phyloP scores from a whole-genome alignment of 2,888 invertebrate genomes.

The Xestia sexstrigata region DNA sequence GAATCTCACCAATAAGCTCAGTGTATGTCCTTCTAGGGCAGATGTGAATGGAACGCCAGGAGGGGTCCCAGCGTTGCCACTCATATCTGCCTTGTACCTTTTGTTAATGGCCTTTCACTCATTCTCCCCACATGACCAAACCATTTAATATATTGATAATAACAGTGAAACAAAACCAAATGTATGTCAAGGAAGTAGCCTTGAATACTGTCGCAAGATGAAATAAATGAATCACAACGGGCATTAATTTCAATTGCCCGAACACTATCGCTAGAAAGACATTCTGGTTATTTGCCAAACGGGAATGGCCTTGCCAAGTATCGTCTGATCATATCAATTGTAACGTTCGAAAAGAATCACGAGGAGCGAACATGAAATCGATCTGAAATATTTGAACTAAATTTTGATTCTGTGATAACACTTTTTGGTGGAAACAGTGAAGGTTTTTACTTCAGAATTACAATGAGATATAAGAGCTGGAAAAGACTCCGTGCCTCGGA shows the following conservation, averaged over 20 bases:
- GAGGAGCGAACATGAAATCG: slow-evolving; percentile 6
- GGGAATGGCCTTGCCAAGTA: slow-evolving; percentile 55
- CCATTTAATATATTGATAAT: neutral
- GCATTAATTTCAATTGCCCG: slow-evolving; percentile 57
- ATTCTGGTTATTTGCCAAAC: slow-evolving; percentile 66
- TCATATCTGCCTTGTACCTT: no score
- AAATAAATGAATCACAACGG: slow-evolving; percentile 43
- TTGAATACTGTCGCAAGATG: slow-evolving; percentile 20
- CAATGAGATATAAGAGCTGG: neutral
- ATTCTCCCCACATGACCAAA: no score
- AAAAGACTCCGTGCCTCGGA: neutral
- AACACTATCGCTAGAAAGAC: slow-evolving; percentile 56
- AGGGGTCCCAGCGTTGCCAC: no score
- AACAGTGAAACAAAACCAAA: slow-evolving; percentile 19
- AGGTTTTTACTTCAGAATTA: neutral
- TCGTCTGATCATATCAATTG: slow-evolving; percentile 52
- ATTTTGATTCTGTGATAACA: neutral
- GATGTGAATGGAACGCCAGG: no score
- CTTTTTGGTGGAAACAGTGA: neutral
- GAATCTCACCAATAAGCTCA: no score
- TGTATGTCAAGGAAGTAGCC: slow-evolving; percentile 22
- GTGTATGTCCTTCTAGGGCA: no score
- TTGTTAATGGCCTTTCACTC: no score
- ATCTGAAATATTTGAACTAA: slow-evolving; percentile 11
- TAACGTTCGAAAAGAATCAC: slow-evolving; percentile 20